Conservation (phyloP, 23 tunicate genomes). For the Halocynthia aurantium region DNA sequence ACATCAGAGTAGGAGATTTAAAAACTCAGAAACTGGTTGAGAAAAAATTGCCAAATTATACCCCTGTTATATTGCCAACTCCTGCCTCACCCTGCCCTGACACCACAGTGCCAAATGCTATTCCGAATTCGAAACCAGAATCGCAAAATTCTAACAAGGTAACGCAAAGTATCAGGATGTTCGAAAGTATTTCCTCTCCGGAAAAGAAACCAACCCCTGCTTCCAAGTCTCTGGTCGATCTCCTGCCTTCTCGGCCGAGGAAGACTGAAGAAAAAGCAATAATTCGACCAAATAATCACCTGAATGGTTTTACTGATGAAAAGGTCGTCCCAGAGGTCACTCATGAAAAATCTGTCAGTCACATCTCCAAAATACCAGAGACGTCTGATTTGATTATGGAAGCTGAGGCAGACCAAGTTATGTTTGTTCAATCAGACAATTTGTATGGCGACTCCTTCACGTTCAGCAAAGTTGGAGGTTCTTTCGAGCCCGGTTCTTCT, state of each 20-base stretch:
- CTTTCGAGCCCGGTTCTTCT: no score
- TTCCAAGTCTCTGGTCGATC: conserved; percentile 13
- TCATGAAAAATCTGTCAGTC: background rate
- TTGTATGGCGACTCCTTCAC: background rate
- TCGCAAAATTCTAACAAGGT: conserved; percentile 21
- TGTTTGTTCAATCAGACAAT: conserved; percentile 6
- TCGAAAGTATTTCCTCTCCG: conserved; percentile 42
- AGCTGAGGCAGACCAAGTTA: background rate
- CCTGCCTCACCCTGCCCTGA: background rate
- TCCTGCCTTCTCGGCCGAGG: conserved; percentile 9
- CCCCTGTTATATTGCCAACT: background rate
- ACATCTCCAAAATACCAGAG: background rate
- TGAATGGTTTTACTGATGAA: background rate
- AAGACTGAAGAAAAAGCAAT: conserved; percentile 23
- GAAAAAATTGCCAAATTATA: background rate
- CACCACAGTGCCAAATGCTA: background rate
- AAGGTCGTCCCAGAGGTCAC: background rate
- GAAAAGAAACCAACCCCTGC: conserved; percentile 24
- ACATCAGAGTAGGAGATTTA: background rate
- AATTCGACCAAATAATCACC: conserved; percentile 20
- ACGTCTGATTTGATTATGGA: conserved; percentile 10
- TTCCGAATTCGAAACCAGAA: no score
- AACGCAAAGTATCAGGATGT: conserved; percentile 68
- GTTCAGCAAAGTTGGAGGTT: background rate
- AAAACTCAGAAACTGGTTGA: background rate